Base-by-base conservation (phyloP, 2,888 invertebrate genomes). In the Zaprionus obscuricornis region DNA sequence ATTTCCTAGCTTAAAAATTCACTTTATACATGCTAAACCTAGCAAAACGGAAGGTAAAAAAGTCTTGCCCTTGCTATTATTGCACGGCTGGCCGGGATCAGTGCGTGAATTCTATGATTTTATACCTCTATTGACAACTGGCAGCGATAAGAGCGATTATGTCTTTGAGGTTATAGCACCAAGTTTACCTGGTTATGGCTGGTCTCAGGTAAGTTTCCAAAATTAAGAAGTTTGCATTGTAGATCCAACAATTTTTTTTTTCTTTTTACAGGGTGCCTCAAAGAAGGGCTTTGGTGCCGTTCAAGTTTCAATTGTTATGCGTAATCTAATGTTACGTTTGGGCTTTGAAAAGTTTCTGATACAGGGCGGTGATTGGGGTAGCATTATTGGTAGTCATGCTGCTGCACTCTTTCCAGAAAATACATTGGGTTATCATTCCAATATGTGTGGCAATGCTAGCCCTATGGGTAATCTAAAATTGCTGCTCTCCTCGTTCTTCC, bases 51-150 rank as follows among this genome's bases (percentile, higher is more conserved):
- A 60, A 59, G 88, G 90, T 62, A 86, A 91, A 24, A 90, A 90
- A 70, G 91, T 93, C 1, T 70, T 94, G 0, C 96, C 96, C 0
- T 66, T 97, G 6, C 87, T 97, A 2, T 52, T 97, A 36, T 87
- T 95, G 10, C 96, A 97, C 73, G 96, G 97, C 13, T 97, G 97
- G 97, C 97, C 97, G 0, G 95, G 96, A 1, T 95, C 95, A 0
- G 89, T 96, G 1, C 92, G 94, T 2, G 96, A 97, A 88, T 96
- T 96, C 88, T 94, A 95, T 84, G 94, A 94, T 49, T 88, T 95
- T 11, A 93, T 96, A 47, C 95, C 95, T 0, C 78, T 93, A 52
- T 87, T 96, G 24, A 93, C 92, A 0, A 91, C 90, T 0, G 91
- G 92, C 0, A 89, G 89, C 3, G 81, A 90, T 0, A 91, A 91